A percentile compares a stretch with the other conserved stretches of the same genome.
Conservation (phyloP, 2,888 invertebrate genomes). For the Sialis fuliginosa region DNA sequence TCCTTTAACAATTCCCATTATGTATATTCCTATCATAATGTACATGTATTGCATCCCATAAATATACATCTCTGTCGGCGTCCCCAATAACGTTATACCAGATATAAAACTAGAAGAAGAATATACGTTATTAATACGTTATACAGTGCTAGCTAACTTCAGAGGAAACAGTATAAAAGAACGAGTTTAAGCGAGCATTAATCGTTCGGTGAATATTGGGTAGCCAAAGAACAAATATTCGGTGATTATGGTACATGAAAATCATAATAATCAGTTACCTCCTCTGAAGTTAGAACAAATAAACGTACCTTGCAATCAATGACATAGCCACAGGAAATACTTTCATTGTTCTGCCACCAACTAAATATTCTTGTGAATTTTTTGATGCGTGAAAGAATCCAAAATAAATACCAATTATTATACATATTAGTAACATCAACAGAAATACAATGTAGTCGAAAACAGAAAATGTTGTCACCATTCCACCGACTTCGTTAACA, state of each 20-base stretch:
- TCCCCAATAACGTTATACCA: slow-evolving; percentile 59
- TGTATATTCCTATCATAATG: slow-evolving; percentile 39
- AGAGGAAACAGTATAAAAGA: no score
- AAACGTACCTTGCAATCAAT: slow-evolving; percentile 55
- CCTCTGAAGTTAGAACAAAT: not conserved
- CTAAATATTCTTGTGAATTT: slow-evolving; percentile 51
- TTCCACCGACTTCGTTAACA: no score
- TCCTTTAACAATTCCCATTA: slow-evolving; percentile 49
- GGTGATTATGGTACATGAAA: no score
- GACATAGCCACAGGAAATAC: slow-evolving; percentile 71
- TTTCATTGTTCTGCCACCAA: slow-evolving; percentile 68
- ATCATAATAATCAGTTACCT: no score
- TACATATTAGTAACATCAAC: slow-evolving; percentile 57
- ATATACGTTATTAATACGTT: not conserved
- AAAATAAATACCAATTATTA: slow-evolving; percentile 66
- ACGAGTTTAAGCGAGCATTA: no score
- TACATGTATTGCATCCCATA: slow-evolving; percentile 63
- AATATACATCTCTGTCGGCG: slow-evolving; percentile 66
- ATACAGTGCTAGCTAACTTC: no score
- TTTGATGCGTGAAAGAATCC: slow-evolving; percentile 50
- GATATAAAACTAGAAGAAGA: slow-evolving; percentile 42
- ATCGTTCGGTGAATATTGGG: no score
- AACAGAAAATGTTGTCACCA: no score
- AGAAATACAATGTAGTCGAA: slow-evolving; percentile 56
- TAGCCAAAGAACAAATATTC: no score